phyloP scores from a whole-genome alignment of 2,888 invertebrate species.

The Eristalis arbustorum region DNA sequence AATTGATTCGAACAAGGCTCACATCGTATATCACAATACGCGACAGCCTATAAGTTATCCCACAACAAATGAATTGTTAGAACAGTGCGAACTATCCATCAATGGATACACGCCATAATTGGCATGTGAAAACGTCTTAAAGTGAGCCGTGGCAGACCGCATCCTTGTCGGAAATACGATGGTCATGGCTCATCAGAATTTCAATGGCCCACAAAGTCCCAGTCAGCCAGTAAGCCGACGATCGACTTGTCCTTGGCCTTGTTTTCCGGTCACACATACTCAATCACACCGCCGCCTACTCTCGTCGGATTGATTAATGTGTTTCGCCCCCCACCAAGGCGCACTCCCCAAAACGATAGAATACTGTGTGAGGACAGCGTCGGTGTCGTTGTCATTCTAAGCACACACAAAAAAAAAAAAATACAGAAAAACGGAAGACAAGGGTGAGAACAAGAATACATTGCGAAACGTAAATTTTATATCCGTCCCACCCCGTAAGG shows the following conservation, averaged over 20 bases:
- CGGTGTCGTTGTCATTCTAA: not conserved
- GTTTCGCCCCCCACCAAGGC: not conserved
- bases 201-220: not conserved
- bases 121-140: slow-evolving; percentile 9
- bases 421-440: not conserved
- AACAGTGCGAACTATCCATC: slow-evolving; percentile 28
- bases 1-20: slow-evolving; percentile 17
- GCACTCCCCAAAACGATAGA: slow-evolving; percentile 40
- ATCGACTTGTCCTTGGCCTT: slow-evolving; percentile 33
- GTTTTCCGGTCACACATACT: slow-evolving; percentile 47
- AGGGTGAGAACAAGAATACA: not conserved
- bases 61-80: slow-evolving; percentile 28
- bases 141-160: slow-evolving; percentile 4
- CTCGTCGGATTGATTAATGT: slow-evolving; percentile 50
- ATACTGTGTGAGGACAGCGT: slow-evolving; percentile 2
- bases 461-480: slow-evolving; percentile 37
- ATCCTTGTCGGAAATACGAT: not conserved
- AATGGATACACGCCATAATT: slow-evolving; percentile 15
- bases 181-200: not conserved
- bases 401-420: not conserved
- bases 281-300: slow-evolving; percentile 52
- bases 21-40: slow-evolving; percentile 33
- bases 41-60: slow-evolving; percentile 20
- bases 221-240: not conserved
- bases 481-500: slow-evolving; percentile 30